These are phyloP conservation scores for Poeciliopsis prolifica DNA, from an alignment of 2,113 vertebrate species.

Conservation along the genomic window DNA sequence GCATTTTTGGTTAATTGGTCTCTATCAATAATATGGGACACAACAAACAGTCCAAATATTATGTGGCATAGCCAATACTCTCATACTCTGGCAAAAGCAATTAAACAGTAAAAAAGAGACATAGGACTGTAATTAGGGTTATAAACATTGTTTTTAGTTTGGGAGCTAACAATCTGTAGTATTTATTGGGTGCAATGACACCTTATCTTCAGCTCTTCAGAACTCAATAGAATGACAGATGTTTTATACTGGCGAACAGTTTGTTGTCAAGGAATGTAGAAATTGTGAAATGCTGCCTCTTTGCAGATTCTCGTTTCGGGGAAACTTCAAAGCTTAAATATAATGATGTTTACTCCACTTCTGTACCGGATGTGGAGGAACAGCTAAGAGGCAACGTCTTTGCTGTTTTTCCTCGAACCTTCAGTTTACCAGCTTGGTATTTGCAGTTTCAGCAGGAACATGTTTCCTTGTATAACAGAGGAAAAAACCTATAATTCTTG, in stretches of 20 bases:
- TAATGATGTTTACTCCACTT: not conserved
- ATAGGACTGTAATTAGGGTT: not conserved
- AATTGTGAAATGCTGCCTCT: not conserved
- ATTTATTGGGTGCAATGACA: not conserved
- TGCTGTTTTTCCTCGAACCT: conserved; percentile 30
- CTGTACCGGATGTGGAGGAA: conserved; percentile 5
- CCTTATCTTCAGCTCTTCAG: not conserved
- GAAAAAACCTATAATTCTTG: conserved; percentile 62
- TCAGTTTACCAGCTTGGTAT: conserved; percentile 42
- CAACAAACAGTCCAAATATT: not conserved
- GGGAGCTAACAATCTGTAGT: not conserved
- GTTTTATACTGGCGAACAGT: not conserved
- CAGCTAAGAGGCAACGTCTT: conserved; percentile 1
- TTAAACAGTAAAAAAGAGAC: not conserved
- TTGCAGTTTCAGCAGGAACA: conserved; percentile 60
- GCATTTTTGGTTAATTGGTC: not conserved
- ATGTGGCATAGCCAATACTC: not conserved
- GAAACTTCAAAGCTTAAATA: conserved; percentile 1
- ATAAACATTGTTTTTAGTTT: not conserved
- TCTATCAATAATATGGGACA: not conserved
- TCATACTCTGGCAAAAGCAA: not conserved
- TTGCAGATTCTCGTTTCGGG: conserved; percentile 2
- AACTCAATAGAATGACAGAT: not conserved
- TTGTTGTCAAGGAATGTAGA: not conserved
- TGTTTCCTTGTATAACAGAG: conserved; percentile 59